Percentiles rank a stretch among this genome's conserved stretches.
phyloP scores from a whole-genome alignment of 2,113 vertebrate species.

The Pelecanoides urinatrix region DNA sequence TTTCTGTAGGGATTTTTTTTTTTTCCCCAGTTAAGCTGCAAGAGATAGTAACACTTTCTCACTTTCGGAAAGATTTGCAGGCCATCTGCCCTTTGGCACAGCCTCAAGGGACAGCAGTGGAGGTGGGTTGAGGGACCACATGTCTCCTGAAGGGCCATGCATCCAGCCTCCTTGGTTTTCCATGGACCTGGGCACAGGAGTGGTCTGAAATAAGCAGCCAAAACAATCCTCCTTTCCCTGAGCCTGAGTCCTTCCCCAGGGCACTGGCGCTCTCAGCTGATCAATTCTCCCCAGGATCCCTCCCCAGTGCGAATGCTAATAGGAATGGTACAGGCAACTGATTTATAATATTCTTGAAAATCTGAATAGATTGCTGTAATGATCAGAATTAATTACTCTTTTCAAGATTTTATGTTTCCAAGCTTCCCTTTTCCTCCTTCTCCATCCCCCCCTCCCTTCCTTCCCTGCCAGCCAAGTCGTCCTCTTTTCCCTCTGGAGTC shows the following conservation, averaged over 20 bases:
- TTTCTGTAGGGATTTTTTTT: neutral
- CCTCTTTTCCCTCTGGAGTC: constrained; percentile 58
- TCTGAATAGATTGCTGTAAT: constrained; percentile 40
- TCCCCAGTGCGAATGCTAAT: constrained; percentile 16
- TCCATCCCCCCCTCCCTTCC: neutral
- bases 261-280: neutral
- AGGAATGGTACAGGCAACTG: neutral
- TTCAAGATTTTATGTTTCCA: constrained; percentile 56
- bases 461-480: neutral
- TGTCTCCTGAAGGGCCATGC: neutral
- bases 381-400: constrained; percentile 67
- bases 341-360: constrained; percentile 61
- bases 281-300: constrained; percentile 4
- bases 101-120: neutral
- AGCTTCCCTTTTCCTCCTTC: constrained; percentile 32
- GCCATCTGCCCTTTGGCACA: constrained; percentile 8
- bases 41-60: neutral
- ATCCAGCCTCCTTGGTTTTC: neutral
- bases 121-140: neutral
- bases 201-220: neutral
- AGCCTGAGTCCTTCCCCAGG: neutral
- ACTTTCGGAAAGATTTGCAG: neutral
- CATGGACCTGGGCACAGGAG: neutral
- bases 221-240: neutral
- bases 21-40: neutral